Base-by-base conservation (phyloP, 2,888 invertebrate genomes). In the Apamea monoglypha region DNA sequence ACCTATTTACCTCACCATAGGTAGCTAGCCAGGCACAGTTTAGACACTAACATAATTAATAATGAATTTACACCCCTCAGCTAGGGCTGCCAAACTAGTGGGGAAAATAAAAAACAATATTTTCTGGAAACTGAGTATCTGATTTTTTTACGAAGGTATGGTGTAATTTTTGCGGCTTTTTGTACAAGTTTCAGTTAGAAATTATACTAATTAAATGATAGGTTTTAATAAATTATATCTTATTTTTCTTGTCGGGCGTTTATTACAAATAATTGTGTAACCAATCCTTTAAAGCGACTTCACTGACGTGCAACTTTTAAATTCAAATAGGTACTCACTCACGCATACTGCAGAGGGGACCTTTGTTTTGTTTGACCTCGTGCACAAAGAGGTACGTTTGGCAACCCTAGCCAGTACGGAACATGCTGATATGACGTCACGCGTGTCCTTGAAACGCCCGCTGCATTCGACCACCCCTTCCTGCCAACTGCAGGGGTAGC, bases 361-460 rank as follows among this genome's bases (percentile, higher is more conserved):
- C 25, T 21, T 61, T 81, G 44, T 68, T 79, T 63, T 25, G 10
- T 80, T 80, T 67, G 44, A 85, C 70, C 50, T 70, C 69, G 64
- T 53, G 5, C 18, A 50, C 18, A 78, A 40, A 18, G 18, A 25
- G 18, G 18, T n/a, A 36, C 8, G 25, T 56, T 70, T 59, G 74
- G n/a, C 74, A 85, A 73, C 85, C 85, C 85, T 85, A 85, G 14
- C 3, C 16, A 64, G 59, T 21, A 63, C 74, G 36, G 40, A 69
- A 75, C 82, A 73, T 82, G 82, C 73, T 68, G 80, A 87, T 88
- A 88, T 92, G 90, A 93, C 93, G 92, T 93, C 92, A 93, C 78
- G 56, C 78, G 56, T 85, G 93, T 84, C 93, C 93, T 93, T 94
- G 93, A 93, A 93, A 88, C 85, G 67, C 88, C 71, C 72, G 71